Evolutionary conservation across 2,888 invertebrate species (phyloP), one percentile per base, ranked within the genome.

Genomic region (Cerceris rybyensis): DNA sequence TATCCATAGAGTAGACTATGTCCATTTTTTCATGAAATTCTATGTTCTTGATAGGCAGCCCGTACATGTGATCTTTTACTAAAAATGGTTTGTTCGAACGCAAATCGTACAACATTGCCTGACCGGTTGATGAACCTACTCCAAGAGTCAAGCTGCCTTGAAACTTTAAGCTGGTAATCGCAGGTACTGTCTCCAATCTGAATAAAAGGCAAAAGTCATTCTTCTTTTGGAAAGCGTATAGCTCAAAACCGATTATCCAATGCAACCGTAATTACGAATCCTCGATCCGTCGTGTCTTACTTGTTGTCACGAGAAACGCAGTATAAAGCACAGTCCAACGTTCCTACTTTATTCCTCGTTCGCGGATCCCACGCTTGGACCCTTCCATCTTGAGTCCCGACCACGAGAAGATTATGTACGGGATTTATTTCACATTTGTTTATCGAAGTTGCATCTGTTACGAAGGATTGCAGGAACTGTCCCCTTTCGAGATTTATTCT

Each of bases 341-440:
- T 94, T 7, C 96, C 97, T 82, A 96, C 97, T 90, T 96, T 94
- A 43, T 94, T 94, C 86, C 96, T 95, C 4, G 94, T 94, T 75
- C 99, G 94, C 9, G 98, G 98, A 93, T 99, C 99, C 98, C 98
- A 99, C 5, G 98, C 98, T 92, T 99, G 99, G 0, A 99, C 95
- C 86, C 95, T 96, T 0, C 99, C 99, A 91, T 98, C 97, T 87
- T 96, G 95, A 11, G 98, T 97, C 9, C 99, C 99, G 87, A 96
- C 95, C 65, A 96, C 93, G 17, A 99, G 93, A 64, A 99, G 93
- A 84, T 98, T 95, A 94, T 99, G 98, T 67, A 95, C 95, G 0
- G 97, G 96, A 93, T 98, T 99, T 11, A 99, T 95, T 82, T 95
- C 94, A 91, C 98, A 97, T 88, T 96, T 96, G 91, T 98, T 98